Evolutionary conservation across 2,888 invertebrate species (phyloP), one percentile per base, ranked within the genome.

Genomic region (Lampropteryx suffumata): DNA sequence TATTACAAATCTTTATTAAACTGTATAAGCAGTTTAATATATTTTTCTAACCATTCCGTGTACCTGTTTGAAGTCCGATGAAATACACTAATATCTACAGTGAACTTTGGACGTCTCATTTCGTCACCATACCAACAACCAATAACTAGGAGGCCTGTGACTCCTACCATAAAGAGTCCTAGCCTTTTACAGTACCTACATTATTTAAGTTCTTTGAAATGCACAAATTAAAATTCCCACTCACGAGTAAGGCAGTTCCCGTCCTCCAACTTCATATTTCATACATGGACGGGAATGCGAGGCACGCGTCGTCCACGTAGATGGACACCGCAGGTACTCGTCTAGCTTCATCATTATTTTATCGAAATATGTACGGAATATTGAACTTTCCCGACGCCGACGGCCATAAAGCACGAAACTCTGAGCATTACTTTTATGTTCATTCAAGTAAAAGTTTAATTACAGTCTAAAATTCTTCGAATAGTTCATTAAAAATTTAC

Each of bases 331-430:
- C 60, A 64, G 71, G 72, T 76, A 81, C 65, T 69, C 67, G 72
- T 74, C 73, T 67, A 66, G 71, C 73, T 81, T 80, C 80, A 82
- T 83, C 77, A 83, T 82, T 78, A 81, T 82, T 82, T 76, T 70
- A 82, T 61, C 59, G 58, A 62, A 67, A 62, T 73, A 66, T 67
- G 57, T 37, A 56, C 42, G 59, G 57, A 50, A 57, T 62, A 62
- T 65, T 42, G 49, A 63, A 59, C 39, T 61, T 41, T n/a, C 39
- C 35, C 24, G 44, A 29, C 42, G 42, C 42, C 39, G 44, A 36
- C 21, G 37, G 59, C 52, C 36, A 47, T 58, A 60, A 55, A 61
- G 50, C 51, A 50, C 17, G 32, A 45, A 36, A 39, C 33, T 62
- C 57, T 54, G 52, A 41, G 41, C 53, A 35, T 48, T 53, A 50